Evolutionary conservation across 2,797 vertebrate genomes (phyloP).

Genomic region (Sphaeramia orbicularis): DNA sequence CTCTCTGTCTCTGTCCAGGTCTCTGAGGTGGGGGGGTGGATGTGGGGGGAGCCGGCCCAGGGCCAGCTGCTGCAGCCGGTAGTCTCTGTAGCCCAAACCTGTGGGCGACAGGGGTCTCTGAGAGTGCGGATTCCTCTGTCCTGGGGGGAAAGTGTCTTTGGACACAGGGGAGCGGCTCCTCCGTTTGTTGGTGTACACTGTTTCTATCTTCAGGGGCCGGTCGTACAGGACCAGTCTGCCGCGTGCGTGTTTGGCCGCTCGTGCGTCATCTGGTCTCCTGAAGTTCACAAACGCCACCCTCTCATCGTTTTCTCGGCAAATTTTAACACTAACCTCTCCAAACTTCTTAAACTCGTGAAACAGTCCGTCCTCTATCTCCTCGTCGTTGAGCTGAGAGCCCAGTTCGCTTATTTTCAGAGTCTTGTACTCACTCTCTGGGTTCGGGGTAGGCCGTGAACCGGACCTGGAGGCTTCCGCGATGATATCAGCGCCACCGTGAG

Average conservation of each 20-base stretch:
- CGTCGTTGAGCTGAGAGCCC: constrained; percentile 94
- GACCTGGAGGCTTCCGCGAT: constrained; percentile 72
- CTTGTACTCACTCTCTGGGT: constrained; percentile 91
- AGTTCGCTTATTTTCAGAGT: constrained; percentile 96
- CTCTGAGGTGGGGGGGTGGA: constrained; percentile 89
- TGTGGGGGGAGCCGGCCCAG: constrained; percentile 91
- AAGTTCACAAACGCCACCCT: constrained; percentile 97
- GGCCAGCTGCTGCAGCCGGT: constrained; percentile 93
- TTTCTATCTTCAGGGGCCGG: constrained; percentile 95
- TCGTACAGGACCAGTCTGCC: constrained; percentile 95
- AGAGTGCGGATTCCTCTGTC: constrained; percentile 82
- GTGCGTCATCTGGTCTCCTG: constrained; percentile 93
- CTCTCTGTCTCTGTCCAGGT: constrained; percentile 93
- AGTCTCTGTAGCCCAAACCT: constrained; percentile 92
- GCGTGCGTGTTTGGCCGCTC: constrained; percentile 94
- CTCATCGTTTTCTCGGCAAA: constrained; percentile 91
- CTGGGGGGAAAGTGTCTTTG: constrained; percentile 87
- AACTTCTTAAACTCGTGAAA: constrained; percentile 98
- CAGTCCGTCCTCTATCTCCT: constrained; percentile 95
- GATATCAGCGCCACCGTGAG: constrained; percentile 76
- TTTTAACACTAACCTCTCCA: constrained; percentile 97
- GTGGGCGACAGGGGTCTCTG: constrained; percentile 91
- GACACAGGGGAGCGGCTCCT: constrained; percentile 90
- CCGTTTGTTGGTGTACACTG: constrained; percentile 88
- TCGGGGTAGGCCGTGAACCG: constrained; percentile 75